Conservation (phyloP, 2,113 vertebrate genomes). For the Gymnorhina tibicen region DNA sequence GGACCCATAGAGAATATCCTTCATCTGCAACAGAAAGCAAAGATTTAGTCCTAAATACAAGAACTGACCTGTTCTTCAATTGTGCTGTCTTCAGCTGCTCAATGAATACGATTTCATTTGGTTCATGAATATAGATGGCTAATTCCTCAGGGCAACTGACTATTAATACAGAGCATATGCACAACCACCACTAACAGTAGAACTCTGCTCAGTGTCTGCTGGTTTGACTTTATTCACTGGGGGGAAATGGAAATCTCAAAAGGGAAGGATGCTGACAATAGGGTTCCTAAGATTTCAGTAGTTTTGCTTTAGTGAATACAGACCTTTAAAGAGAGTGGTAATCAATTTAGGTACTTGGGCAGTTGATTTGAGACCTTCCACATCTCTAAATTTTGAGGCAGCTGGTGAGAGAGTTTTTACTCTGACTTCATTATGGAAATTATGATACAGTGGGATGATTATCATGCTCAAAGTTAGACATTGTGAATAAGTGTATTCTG, state of each 20-base stretch:
- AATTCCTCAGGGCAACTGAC: background rate
- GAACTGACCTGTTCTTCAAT: slow-evolving; percentile 14
- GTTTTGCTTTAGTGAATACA: background rate
- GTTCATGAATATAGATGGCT: slow-evolving; percentile 54
- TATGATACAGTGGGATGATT: background rate
- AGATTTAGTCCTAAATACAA: background rate
- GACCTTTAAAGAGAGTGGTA: background rate
- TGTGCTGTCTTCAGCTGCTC: background rate
- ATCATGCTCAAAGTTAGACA: background rate
- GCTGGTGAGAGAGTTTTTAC: slow-evolving; percentile 24
- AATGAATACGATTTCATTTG: background rate
- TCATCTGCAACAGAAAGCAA: background rate
- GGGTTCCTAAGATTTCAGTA: background rate
- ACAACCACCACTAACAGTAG: background rate
- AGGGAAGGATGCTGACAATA: background rate
- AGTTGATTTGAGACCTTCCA: slow-evolving; percentile 30
- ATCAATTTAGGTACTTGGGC: background rate
- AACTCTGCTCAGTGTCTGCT: background rate
- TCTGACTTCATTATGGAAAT: slow-evolving; percentile 41
- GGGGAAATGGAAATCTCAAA: background rate
- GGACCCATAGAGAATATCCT: background rate
- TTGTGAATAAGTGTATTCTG: background rate
- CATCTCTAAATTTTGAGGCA: slow-evolving; percentile 3
- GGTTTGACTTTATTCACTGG: background rate
- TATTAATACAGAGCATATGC: slow-evolving; percentile 37